Base-by-base conservation (phyloP, 1,140 invertebrate species). In the Zophobas morio region DNA sequence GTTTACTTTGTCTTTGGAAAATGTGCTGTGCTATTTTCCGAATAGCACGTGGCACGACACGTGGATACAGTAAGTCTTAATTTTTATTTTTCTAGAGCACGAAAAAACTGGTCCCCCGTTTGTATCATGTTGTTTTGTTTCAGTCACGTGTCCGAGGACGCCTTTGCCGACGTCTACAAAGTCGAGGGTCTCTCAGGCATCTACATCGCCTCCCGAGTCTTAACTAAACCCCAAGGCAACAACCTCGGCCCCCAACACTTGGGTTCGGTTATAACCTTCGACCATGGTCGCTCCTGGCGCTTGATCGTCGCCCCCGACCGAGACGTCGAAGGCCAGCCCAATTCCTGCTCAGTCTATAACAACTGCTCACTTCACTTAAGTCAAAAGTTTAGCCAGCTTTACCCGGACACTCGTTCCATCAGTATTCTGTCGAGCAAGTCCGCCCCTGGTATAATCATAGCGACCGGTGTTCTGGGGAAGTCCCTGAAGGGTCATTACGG, bases 111-210 rank as follows among this genome's bases (percentile, higher is more conserved):
- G 20, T 20, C 20, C 20, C 20, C 20, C 20, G 20, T 20, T 37
- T 56, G 20, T 54, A 20, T 53, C 8, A 36, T 32, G 8, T 66
- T 34, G 47, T 75, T 36, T 82, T 20, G 20, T 84, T 87, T 8
- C 84, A 96, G 94, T 82, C 93, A 93, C 73, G 91, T 94, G 5
- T 89, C 92, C 1, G 92, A 95, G 70, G 93, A 96, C 78, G 86
- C 93, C 5, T 97, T 98, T 88, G 94, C 94, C n/a, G 96, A 98
- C 84, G 84, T 98, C 0, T 95, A 97, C 82, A 95, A 94, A 85
- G 94, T 98, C 0, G 92, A 95, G 84, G 96, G 96, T 4, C 84
- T 98, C 6, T 89, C 92, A 35, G 96, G 96, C 1, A 94, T 97
- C 71, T 98, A 96, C 85, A 96, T 98, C 78, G 96, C 95, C 0